A percentile compares a stretch with the other conserved stretches of the same genome.
These are phyloP conservation scores for Asbolus verrucosus DNA, from an alignment of 1,140 invertebrate species.

Conservation along the genomic window DNA sequence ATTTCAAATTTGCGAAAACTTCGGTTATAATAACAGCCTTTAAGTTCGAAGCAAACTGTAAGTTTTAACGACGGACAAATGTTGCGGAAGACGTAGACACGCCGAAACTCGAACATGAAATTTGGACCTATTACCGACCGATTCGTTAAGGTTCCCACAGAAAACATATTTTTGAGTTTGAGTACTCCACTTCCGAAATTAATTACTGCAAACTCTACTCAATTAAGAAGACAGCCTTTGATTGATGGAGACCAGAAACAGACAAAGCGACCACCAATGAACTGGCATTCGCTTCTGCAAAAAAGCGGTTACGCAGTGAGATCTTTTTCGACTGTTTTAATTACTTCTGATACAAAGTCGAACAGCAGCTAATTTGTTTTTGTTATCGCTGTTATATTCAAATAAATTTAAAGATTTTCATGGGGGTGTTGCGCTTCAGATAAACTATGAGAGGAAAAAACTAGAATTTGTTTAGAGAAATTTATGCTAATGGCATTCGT, in stretches of 20 bases:
- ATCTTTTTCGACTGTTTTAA: neutral
- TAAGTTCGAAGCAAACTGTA: neutral
- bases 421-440: no score
- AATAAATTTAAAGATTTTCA: no score
- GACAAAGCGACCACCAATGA: constrained; percentile 12
- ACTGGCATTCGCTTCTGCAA: constrained; percentile 4
- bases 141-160: neutral
- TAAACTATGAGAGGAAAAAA: neutral
- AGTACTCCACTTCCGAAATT: constrained; percentile 29
- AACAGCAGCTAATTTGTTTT: neutral
- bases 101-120: neutral
- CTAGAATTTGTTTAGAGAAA: constrained; percentile 12
- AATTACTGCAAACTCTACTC: constrained; percentile 37
- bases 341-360: neutral
- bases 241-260: constrained; percentile 38
- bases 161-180: no score
- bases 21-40: neutral
- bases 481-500: constrained; percentile 28
- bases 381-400: no score
- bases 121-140: neutral
- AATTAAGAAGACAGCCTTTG: constrained; percentile 32
- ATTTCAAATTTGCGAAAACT: neutral
- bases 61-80: neutral
- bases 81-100: no score
- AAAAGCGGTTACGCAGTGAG: neutral